A percentile compares a stretch with the other conserved stretches of the same genome.
These are phyloP conservation scores for Percina caprodes DNA, from an alignment of 2,113 vertebrate species.

Conservation along the genomic window DNA sequence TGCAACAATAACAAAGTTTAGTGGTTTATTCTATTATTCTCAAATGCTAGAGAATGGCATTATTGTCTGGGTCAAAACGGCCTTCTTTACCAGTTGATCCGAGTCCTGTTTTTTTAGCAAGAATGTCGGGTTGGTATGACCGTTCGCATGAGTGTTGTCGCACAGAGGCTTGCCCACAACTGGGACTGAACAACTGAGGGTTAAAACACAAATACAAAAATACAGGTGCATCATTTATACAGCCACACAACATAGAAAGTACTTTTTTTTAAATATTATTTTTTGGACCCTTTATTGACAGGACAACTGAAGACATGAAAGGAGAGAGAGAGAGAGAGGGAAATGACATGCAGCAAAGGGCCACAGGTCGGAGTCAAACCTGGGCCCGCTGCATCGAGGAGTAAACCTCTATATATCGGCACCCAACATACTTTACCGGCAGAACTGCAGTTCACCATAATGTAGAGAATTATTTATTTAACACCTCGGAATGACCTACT, in stretches of 20 bases:
- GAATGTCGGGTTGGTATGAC: conserved; percentile 92
- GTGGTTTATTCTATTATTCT: background rate
- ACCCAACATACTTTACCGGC: too few species aligned
- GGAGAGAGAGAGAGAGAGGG: too few species aligned
- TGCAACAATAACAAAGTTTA: background rate
- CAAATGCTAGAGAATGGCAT: background rate
- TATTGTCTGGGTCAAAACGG: too few species aligned
- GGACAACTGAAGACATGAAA: too few species aligned
- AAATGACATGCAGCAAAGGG: too few species aligned
- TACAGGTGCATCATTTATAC: background rate
- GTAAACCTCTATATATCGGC: too few species aligned
- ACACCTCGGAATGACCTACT: conserved; percentile 22
- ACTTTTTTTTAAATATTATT: too few species aligned
- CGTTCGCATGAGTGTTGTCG: conserved; percentile 69
- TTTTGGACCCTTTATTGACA: too few species aligned
- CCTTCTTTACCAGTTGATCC: conserved; percentile 84
- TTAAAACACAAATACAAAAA: conserved; percentile 35
- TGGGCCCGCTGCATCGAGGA: too few species aligned
- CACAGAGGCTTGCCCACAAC: conserved; percentile 41
- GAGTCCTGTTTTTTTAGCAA: conserved; percentile 86
- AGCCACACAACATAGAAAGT: background rate
- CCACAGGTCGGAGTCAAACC: too few species aligned
- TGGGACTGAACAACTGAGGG: conserved; percentile 54
- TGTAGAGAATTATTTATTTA: background rate
- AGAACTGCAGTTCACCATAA: background rate